phyloP scores from a whole-genome alignment of 2,797 vertebrate species.

The Eulemur albifrons region DNA sequence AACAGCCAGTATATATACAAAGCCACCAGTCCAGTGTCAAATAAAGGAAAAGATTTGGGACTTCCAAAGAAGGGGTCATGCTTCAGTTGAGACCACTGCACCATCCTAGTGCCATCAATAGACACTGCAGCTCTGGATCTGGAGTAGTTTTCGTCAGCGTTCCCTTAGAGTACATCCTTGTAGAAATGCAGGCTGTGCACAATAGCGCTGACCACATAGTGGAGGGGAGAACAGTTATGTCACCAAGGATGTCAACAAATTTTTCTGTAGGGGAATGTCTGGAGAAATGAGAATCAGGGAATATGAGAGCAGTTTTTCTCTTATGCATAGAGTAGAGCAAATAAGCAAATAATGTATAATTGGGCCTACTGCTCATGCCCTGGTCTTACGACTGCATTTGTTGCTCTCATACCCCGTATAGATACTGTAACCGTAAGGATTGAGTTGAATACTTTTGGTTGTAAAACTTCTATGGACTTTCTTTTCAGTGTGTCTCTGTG shows the following conservation, averaged over 20 bases:
- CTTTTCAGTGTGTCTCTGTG: background rate
- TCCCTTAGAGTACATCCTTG: background rate
- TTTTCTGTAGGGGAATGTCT: background rate
- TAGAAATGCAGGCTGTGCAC: background rate
- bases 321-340: background rate
- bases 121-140: background rate
- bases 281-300: background rate
- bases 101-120: background rate
- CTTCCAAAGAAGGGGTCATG: background rate
- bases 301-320: background rate
- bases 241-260: background rate
- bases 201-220: no score
- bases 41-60: background rate
- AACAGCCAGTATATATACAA: background rate
- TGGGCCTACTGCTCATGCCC: background rate
- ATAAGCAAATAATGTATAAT: background rate
- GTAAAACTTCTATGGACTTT: background rate
- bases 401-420: background rate
- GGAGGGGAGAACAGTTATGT: background rate
- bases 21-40: background rate
- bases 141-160: background rate
- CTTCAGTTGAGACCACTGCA: background rate
- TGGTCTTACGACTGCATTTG: background rate
- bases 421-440: background rate
- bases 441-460: background rate